These are phyloP conservation scores for Drosophila ogumai DNA, from an alignment of 1,140 invertebrate species.

Conservation along the genomic window DNA sequence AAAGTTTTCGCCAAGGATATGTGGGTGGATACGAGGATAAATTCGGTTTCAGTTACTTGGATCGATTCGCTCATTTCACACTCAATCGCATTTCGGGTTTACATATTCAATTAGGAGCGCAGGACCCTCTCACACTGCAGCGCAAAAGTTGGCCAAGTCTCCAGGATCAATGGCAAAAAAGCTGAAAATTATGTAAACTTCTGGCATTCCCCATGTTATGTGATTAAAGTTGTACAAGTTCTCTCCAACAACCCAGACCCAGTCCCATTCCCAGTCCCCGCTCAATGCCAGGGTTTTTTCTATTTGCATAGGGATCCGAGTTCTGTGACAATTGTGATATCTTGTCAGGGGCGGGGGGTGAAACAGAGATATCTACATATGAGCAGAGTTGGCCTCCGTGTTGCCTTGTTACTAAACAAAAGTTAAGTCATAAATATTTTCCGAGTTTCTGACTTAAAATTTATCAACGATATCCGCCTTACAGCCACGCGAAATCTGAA, in stretches of 20 bases:
- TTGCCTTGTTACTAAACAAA: conserved; percentile 80
- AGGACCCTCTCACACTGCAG: conserved; percentile 22
- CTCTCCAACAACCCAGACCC: not conserved
- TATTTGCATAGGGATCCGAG: conserved; percentile 71
- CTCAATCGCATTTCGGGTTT: conserved; percentile 71
- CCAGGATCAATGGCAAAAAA: conserved; percentile 69
- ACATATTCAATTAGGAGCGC: conserved; percentile 78
- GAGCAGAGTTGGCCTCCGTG: conserved; percentile 20
- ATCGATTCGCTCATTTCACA: conserved; percentile 68
- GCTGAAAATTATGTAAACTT: conserved; percentile 67
- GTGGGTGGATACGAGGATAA: conserved; percentile 4
- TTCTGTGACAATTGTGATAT: conserved; percentile 67
- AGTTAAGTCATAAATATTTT: conserved; percentile 84
- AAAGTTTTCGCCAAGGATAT: conserved; percentile 21
- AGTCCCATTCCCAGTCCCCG: not conserved
- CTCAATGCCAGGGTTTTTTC: conserved; percentile 10
- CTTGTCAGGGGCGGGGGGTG: conserved; percentile 7
- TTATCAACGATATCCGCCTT: conserved; percentile 80
- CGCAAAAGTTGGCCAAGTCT: conserved; percentile 49
- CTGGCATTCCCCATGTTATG: conserved; percentile 69
- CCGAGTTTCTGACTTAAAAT: conserved; percentile 81
- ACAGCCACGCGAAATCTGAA: conserved; percentile 45
- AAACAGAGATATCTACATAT: conserved; percentile 18
- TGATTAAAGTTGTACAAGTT: conserved; percentile 75
- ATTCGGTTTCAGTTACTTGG: conserved; percentile 21